Percentiles rank a stretch among this genome's conserved stretches.
These are phyloP conservation scores for Drosophila setosimentum DNA, from an alignment of 2,888 invertebrate species.

Conservation along the genomic window DNA sequence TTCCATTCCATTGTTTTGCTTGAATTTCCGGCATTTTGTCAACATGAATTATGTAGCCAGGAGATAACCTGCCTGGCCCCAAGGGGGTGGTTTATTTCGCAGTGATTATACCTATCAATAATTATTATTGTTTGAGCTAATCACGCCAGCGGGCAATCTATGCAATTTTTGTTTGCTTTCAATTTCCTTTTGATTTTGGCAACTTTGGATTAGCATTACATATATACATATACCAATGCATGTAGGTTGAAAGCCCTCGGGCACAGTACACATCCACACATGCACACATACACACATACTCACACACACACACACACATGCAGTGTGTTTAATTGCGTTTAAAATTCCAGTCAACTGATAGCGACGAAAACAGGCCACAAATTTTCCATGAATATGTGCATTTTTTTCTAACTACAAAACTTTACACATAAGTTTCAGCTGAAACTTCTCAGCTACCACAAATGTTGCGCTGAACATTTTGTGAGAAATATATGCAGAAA, in stretches of 20 bases:
- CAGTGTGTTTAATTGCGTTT: constrained; percentile 61
- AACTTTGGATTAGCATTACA: constrained; percentile 15
- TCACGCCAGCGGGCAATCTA: constrained; percentile 16
- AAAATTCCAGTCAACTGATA: constrained; percentile 42
- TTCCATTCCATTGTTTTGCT: constrained; percentile 59
- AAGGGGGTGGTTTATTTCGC: constrained; percentile 14
- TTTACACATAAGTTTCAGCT: constrained; percentile 14
- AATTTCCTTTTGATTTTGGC: constrained; percentile 47
- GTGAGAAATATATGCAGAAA: constrained; percentile 10
- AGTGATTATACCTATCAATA: constrained; percentile 16
- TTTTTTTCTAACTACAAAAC: neutral
- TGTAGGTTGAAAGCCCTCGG: neutral
- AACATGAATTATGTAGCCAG: constrained; percentile 19
- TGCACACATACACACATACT: neutral
- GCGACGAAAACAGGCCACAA: constrained; percentile 1
- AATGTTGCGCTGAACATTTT: constrained; percentile 39
- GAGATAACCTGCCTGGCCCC: neutral
- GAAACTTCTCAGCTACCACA: constrained; percentile 34
- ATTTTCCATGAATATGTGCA: neutral
- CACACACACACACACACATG: neutral
- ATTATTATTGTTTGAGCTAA: constrained; percentile 40
- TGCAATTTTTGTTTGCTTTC: constrained; percentile 42
- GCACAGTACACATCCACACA: neutral
- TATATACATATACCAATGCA: neutral
- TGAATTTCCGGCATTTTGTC: constrained; percentile 74